Evolutionary conservation across 2,888 invertebrate species (phyloP).

Genomic region (Tipula lateralis): DNA sequence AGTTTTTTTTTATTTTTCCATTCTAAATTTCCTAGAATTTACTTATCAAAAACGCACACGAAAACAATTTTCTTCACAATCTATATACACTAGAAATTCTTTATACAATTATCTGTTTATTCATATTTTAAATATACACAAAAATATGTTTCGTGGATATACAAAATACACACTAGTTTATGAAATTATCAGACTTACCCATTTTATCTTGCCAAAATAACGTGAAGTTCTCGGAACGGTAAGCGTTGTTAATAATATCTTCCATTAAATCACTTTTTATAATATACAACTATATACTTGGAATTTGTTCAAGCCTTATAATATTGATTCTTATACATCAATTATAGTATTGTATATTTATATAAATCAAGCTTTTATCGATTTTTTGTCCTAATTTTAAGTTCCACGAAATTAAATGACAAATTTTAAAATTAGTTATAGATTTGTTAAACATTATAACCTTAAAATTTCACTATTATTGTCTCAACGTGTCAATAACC

Average conservation of each 20-base stretch:
- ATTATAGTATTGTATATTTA: no score
- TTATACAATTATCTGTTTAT: background rate
- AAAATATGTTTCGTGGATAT: background rate
- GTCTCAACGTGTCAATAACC: background rate
- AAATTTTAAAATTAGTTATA: background rate
- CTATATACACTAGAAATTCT: background rate
- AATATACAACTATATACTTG: background rate
- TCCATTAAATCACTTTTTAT: background rate
- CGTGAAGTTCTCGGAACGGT: background rate
- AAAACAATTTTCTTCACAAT: background rate
- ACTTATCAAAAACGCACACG: background rate
- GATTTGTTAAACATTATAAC: background rate
- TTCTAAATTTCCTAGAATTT: background rate
- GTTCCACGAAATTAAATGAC: background rate
- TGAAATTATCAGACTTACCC: background rate
- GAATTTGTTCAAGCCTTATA: background rate
- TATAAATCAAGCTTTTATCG: background rate
- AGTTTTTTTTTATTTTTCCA: background rate
- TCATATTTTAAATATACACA: no score
- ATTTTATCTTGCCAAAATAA: background rate
- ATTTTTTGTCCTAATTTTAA: background rate
- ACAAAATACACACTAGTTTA: background rate
- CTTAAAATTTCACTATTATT: background rate
- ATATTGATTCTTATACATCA: background rate
- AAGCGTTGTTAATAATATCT: background rate